Conservation (phyloP, 2,797 vertebrate genomes). For the Tokudaia tokunoshimensis region DNA sequence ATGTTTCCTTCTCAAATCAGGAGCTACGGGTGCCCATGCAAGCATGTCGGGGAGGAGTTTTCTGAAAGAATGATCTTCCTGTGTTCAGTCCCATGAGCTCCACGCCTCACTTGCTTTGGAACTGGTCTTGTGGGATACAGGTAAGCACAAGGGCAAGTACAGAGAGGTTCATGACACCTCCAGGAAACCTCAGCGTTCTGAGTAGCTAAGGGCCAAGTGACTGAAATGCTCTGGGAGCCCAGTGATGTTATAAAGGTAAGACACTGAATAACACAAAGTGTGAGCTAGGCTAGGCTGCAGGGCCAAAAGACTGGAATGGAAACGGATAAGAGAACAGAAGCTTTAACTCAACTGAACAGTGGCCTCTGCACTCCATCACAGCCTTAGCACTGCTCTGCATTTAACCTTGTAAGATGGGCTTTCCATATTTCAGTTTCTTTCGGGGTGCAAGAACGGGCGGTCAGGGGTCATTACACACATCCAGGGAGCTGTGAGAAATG, state of each 20-base stretch:
- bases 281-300: background rate
- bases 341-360: background rate
- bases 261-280: background rate
- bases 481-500: background rate
- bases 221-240: background rate
- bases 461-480: background rate
- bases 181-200: background rate
- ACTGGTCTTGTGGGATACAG: background rate
- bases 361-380: background rate
- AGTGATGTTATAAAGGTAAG: background rate
- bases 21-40: background rate
- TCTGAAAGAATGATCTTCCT: background rate
- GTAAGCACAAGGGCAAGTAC: background rate
- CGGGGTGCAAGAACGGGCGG: rapidly evolving
- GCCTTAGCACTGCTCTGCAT: background rate
- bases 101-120: background rate
- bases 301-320: background rate
- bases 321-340: background rate
- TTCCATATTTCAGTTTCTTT: background rate
- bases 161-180: background rate
- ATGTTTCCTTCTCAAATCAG: background rate
- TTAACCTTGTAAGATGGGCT: background rate
- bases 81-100: background rate
- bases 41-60: background rate
- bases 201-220: background rate